Conservation (phyloP, 2,113 vertebrate species). For the Rallus limicola region DNA sequence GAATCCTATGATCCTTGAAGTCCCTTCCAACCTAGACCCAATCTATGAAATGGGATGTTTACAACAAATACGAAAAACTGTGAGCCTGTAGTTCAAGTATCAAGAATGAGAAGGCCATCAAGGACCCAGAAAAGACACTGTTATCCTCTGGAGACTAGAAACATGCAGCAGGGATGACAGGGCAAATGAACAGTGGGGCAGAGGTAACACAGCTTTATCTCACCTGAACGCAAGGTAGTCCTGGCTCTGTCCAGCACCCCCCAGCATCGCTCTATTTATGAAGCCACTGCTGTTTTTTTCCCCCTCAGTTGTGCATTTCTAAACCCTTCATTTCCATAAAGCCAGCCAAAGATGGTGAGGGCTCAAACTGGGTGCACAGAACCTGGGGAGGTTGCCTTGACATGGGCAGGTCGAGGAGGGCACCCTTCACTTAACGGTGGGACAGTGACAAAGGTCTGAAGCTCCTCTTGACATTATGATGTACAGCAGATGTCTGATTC, state of each 20-base stretch:
- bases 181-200: not conserved
- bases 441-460: not conserved
- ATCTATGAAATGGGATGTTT: not conserved
- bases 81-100: not conserved
- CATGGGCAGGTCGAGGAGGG: not conserved
- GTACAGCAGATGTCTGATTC: not conserved
- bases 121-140: not conserved
- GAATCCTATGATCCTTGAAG: no score
- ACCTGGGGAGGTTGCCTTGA: not conserved
- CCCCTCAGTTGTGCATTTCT: rapidly evolving
- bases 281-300: rapidly evolving
- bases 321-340: not conserved
- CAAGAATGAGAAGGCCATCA: not conserved
- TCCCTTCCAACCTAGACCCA: no score
- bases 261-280: not conserved
- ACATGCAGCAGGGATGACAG: not conserved
- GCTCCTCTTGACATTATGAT: not conserved
- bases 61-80: not conserved
- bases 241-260: rapidly evolving
- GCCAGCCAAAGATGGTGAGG: rapidly evolving
- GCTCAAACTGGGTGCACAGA: not conserved
- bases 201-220: not conserved
- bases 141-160: not conserved
- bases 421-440: not conserved
- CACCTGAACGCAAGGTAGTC: not conserved